Evolutionary conservation across 2,797 vertebrate species (phyloP).

Genomic region (Erethizon dorsatum): DNA sequence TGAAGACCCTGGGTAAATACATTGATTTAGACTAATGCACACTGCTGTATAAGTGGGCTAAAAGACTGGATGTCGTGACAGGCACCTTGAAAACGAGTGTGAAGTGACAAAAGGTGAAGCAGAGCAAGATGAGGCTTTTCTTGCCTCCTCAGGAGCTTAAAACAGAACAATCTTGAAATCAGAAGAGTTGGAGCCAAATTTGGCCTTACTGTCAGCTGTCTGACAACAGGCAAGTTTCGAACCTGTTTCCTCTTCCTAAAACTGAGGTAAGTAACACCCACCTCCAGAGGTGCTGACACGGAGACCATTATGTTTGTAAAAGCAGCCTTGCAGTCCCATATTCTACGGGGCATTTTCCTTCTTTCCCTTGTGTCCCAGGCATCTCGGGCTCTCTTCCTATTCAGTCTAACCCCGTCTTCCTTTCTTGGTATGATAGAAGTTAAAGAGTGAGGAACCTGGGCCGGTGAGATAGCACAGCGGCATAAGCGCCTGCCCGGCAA

Average conservation of each 20-base stretch:
- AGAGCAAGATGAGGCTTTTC: neutral
- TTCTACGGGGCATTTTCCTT: neutral
- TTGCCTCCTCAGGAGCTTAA: neutral
- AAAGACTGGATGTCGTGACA: neutral
- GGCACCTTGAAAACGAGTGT: neutral
- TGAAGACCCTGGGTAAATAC: constrained; percentile 29
- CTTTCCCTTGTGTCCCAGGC: neutral
- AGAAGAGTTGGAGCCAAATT: neutral
- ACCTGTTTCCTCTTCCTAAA: constrained; percentile 20
- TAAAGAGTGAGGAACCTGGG: neutral
- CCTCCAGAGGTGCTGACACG: neutral
- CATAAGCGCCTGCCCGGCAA: no score
- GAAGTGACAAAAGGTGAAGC: neutral
- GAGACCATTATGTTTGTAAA: neutral
- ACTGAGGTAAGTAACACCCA: neutral
- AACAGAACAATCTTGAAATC: constrained; percentile 50
- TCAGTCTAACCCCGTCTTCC: neutral
- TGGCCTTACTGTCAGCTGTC: neutral
- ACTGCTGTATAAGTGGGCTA: neutral
- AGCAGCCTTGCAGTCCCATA: neutral
- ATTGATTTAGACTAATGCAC: constrained; percentile 54
- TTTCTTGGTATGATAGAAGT: neutral
- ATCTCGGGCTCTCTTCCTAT: neutral
- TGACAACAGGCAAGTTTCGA: neutral
- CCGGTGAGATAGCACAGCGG: no score